Percentiles rank a stretch among this genome's conserved stretches.
Evolutionary conservation across 2,797 vertebrate species (phyloP).

Genomic region (Centropyge bicolor): DNA sequence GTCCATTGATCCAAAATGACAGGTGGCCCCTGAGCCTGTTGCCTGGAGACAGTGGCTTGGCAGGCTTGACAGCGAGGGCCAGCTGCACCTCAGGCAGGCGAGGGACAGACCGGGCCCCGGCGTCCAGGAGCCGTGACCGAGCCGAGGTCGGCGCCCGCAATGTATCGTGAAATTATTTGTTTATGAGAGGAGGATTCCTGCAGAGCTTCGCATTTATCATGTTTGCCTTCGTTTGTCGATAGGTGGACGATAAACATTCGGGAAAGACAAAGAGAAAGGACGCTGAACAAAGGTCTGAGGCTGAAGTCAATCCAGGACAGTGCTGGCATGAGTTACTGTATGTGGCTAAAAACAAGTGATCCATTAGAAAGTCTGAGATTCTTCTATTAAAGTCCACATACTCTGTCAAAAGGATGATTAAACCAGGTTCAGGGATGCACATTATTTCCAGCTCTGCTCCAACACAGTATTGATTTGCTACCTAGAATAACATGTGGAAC

Average conservation of each 20-base stretch:
- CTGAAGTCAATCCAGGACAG: background rate
- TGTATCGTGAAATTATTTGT: conserved; percentile 63
- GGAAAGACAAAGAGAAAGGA: background rate
- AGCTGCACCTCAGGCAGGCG: conserved; percentile 67
- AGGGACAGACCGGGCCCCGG: conserved; percentile 55
- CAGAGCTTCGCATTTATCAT: conserved; percentile 4
- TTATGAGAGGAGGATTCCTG: conserved; percentile 38
- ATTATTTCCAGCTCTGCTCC: background rate
- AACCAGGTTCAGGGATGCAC: background rate
- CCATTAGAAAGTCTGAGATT: conserved; percentile 8
- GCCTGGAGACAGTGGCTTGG: conserved; percentile 78
- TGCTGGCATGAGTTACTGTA: background rate
- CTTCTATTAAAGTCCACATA: conserved; percentile 5
- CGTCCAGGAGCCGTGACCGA: conserved; percentile 54
- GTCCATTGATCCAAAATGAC: conserved; percentile 83
- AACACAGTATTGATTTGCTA: background rate
- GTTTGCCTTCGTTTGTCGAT: conserved; percentile 18
- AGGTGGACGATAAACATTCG: background rate
- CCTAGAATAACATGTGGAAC: too few species aligned
- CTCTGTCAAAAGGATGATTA: conserved; percentile 10
- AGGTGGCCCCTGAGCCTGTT: conserved; percentile 72
- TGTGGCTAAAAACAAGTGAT: conserved; percentile 28
- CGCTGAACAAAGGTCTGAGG: background rate
- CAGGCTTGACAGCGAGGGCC: conserved; percentile 71
- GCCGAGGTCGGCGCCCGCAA: conserved; percentile 44